Conservation (phyloP, 2,797 vertebrate species). For the Eremophila alpestris region DNA sequence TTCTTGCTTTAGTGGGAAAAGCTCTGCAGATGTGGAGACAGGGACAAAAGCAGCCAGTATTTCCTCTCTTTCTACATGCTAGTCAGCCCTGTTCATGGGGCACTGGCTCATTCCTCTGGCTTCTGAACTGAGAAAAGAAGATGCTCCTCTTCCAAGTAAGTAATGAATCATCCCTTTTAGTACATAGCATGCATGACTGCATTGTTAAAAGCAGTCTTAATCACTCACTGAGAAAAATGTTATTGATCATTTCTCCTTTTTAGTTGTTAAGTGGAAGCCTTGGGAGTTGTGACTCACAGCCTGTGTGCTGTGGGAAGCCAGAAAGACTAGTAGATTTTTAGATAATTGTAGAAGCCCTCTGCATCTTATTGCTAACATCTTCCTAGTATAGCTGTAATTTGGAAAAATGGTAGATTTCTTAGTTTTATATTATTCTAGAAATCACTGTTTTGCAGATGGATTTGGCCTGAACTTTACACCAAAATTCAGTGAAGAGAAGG, state of each 20-base stretch:
- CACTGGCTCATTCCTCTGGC: conserved; percentile 10
- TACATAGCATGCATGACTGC: conserved; percentile 31
- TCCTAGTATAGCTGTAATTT: background rate
- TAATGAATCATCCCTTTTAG: conserved; percentile 59
- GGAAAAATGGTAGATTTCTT: background rate
- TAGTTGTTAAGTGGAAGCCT: conserved; percentile 19
- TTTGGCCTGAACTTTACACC: background rate
- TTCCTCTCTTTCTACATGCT: conserved; percentile 19
- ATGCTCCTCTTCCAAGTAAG: conserved; percentile 1
- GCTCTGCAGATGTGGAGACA: conserved; percentile 2
- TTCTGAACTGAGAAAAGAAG: conserved; percentile 32
- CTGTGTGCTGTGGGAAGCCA: background rate
- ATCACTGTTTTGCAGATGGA: background rate
- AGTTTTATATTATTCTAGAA: background rate
- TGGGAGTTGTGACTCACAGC: conserved; percentile 34
- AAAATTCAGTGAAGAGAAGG: background rate
- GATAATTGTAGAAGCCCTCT: background rate
- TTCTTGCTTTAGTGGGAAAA: background rate
- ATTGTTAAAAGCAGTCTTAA: conserved; percentile 56
- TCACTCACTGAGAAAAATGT: conserved; percentile 39
- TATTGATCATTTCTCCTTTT: conserved; percentile 31
- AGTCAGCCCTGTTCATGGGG: background rate
- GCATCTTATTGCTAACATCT: background rate
- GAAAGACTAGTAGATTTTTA: background rate
- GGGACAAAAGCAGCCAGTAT: conserved; percentile 41